Conservation (phyloP, 2,888 invertebrate genomes). For the Metellina segmentata region DNA sequence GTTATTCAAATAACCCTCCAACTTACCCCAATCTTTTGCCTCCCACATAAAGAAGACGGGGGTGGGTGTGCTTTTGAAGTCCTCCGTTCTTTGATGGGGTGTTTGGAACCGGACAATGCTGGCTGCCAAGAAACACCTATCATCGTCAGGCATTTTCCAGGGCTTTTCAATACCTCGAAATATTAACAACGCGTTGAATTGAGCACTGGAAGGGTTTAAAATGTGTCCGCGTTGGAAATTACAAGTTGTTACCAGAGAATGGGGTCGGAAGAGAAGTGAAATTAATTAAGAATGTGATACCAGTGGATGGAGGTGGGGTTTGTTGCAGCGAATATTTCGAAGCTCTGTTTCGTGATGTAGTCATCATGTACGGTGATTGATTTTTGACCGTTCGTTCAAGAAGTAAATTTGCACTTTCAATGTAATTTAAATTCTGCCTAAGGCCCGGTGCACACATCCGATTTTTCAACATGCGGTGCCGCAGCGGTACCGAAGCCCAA, state of each 20-base stretch:
- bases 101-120: slow-evolving; percentile 4
- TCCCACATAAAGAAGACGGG: slow-evolving; percentile 13
- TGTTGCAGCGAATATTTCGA: background rate
- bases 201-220: no score
- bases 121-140: slow-evolving; percentile 10
- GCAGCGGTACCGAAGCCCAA: no score
- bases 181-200: slow-evolving; percentile 4
- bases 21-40: slow-evolving; percentile 20
- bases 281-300: background rate
- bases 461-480: no score
- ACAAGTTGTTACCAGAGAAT: no score
- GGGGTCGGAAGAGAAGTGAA: background rate
- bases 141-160: slow-evolving; percentile 6
- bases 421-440: no score
- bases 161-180: background rate
- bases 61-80: slow-evolving; percentile 1
- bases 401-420: no score
- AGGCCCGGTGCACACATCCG: no score
- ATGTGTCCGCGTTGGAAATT: no score
- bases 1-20: slow-evolving; percentile 54
- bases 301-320: background rate
- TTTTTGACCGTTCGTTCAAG: no score
- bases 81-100: slow-evolving; percentile 2
- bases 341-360: no score
- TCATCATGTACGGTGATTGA: no score